A percentile compares a stretch with the other conserved stretches of the same genome.
These are phyloP conservation scores for Lasioglossum figueresi DNA, from an alignment of 2,888 invertebrate species.

Conservation along the genomic window DNA sequence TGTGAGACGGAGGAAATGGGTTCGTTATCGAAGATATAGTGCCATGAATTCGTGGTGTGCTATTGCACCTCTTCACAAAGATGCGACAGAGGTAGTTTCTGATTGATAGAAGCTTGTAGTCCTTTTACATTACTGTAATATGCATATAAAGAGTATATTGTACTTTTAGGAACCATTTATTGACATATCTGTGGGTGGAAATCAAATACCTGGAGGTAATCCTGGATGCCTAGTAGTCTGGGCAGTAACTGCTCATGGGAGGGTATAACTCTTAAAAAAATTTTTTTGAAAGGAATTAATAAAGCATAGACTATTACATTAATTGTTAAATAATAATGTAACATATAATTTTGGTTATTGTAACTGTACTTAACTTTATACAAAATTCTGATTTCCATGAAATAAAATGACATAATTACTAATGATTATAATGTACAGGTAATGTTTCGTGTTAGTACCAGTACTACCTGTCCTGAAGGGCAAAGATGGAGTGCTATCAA, in stretches of 20 bases:
- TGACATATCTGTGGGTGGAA: constrained; percentile 94
- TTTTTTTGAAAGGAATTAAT: constrained; percentile 38
- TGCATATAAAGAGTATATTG: not conserved
- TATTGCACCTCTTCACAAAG: constrained; percentile 94
- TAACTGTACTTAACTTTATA: constrained; percentile 12
- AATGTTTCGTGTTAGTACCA: constrained; percentile 94
- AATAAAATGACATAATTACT: not conserved
- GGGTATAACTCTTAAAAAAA: constrained; percentile 85
- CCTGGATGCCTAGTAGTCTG: constrained; percentile 93
- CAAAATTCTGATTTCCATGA: not conserved
- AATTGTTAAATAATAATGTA: constrained; percentile 11
- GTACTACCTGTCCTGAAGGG: constrained; percentile 93
- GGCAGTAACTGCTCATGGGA: constrained; percentile 96
- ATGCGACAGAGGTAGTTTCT: constrained; percentile 89
- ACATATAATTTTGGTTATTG: constrained; percentile 22
- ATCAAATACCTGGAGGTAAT: constrained; percentile 91
- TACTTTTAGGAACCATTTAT: constrained; percentile 92
- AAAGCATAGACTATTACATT: constrained; percentile 8
- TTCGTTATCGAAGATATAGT: constrained; percentile 93
- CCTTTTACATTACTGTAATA: not conserved
- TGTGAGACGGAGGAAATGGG: constrained; percentile 95
- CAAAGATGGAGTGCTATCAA: constrained; percentile 92
- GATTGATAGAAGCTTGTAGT: not conserved
- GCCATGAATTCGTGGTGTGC: constrained; percentile 97
- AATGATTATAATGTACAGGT: constrained; percentile 84